phyloP scores from a whole-genome alignment of 1,140 invertebrate species.

The Neodiprion pinetum region DNA sequence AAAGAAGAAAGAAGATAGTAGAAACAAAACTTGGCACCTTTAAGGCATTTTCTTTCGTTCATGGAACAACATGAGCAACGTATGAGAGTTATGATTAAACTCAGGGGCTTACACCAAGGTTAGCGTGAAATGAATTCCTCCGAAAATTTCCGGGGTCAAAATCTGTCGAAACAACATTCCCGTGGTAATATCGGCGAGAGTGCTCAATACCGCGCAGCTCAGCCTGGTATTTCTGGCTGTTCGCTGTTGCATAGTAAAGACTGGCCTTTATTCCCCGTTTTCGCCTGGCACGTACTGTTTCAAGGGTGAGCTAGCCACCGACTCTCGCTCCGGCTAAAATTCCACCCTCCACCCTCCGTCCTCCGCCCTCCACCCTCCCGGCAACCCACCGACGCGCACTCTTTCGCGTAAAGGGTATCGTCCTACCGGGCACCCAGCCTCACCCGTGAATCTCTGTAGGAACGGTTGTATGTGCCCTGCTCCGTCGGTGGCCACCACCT shows the following conservation, averaged over 20 bases:
- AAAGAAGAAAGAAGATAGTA: too few species aligned
- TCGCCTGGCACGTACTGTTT: constrained; percentile 53
- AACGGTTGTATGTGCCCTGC: neutral
- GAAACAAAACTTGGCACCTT: too few species aligned
- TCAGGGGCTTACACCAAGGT: too few species aligned
- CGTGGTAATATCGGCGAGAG: too few species aligned
- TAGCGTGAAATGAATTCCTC: too few species aligned
- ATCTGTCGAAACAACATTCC: too few species aligned
- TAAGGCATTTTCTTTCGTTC: too few species aligned
- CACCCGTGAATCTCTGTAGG: neutral
- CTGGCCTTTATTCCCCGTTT: constrained; percentile 29
- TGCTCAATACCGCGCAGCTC: too few species aligned
- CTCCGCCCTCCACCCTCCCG: constrained; percentile 10
- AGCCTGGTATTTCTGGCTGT: too few species aligned
- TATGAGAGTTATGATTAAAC: too few species aligned
- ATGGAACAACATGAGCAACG: too few species aligned
- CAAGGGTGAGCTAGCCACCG: constrained; percentile 45
- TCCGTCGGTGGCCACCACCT: neutral
- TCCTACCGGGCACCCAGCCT: neutral
- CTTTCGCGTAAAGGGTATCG: neutral
- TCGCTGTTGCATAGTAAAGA: neutral
- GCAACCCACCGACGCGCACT: neutral
- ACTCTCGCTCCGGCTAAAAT: constrained; percentile 46
- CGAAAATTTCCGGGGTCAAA: too few species aligned
- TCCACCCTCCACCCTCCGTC: constrained; percentile 43